Evolutionary conservation across 2,113 vertebrate genomes (phyloP).

Genomic region (Cairina moschata): DNA sequence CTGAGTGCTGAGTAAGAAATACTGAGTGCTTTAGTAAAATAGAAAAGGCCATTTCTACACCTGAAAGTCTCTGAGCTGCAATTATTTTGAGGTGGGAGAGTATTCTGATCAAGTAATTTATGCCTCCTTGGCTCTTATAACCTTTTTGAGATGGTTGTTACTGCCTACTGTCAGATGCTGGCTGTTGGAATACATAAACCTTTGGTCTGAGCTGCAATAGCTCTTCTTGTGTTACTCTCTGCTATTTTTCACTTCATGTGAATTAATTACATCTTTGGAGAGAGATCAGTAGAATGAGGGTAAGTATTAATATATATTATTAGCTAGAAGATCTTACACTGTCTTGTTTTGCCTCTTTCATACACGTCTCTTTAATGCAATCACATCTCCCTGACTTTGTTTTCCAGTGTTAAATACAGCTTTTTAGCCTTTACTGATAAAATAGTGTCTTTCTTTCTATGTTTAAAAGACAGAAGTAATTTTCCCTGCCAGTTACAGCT

Average conservation of each 20-base stretch:
- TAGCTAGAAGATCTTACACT: not conserved
- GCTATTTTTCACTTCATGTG: not conserved
- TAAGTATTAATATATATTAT: not conserved
- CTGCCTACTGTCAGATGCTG: not conserved
- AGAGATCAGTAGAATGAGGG: not conserved
- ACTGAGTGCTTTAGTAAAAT: too few relatives aligned
- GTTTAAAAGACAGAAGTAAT: not conserved
- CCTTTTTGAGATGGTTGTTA: not conserved
- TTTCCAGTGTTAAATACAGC: not conserved
- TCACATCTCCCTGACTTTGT: not conserved
- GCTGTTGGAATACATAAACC: not conserved
- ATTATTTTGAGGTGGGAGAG: not conserved
- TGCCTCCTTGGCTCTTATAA: not conserved
- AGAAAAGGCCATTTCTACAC: not conserved
- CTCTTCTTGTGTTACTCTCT: not conserved
- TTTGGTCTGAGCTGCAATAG: not conserved
- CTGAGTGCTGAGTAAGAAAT: too few relatives aligned
- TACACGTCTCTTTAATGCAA: not conserved
- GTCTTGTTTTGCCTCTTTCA: not conserved
- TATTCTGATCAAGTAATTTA: not conserved
- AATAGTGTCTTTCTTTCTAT: not conserved
- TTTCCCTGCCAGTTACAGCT: not conserved
- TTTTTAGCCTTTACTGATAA: not conserved
- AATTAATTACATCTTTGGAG: not conserved
- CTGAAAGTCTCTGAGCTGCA: not conserved